Percentiles rank a stretch among this genome's conserved stretches.
Conservation (phyloP, 35 echinoderm and acorn worm species). For the Apostichopus californicus region DNA sequence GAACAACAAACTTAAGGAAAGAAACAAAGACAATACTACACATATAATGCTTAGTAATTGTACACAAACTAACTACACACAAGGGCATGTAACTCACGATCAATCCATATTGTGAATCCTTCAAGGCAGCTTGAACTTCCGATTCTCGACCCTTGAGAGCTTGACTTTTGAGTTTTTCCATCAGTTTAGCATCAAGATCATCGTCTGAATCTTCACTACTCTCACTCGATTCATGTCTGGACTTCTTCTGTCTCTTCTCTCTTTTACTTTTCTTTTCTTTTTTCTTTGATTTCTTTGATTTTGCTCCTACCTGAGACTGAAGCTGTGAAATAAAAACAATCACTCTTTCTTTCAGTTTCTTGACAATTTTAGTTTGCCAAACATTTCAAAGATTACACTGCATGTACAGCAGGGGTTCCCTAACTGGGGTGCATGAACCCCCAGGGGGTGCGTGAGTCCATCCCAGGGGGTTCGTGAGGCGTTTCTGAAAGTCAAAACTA, state of each 20-base stretch:
- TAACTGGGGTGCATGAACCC: too few species aligned
- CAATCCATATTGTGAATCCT: constrained; percentile 48
- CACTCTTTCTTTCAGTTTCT: too few species aligned
- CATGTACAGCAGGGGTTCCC: too few species aligned
- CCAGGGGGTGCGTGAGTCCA: too few species aligned
- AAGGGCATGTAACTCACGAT: constrained; percentile 21
- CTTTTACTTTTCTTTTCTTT: constrained; percentile 70
- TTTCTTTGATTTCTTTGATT: constrained; percentile 66
- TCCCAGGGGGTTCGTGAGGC: too few species aligned
- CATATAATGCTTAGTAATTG: too few species aligned
- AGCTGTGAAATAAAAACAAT: constrained; percentile 51
- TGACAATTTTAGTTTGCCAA: too few species aligned
- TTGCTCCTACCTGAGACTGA: constrained; percentile 62
- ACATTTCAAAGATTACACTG: too few species aligned
- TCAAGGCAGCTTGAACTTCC: constrained; percentile 16
- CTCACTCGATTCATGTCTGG: constrained; percentile 42
- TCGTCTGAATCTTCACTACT: constrained; percentile 38
- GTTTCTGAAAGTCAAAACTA: too few species aligned
- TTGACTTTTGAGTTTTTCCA: constrained; percentile 52
- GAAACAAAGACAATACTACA: too few species aligned
- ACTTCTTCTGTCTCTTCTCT: constrained; percentile 71
- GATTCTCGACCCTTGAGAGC: constrained; percentile 24
- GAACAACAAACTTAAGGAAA: too few species aligned
- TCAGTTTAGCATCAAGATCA: constrained; percentile 38
- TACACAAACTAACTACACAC: too few species aligned